phyloP scores from a whole-genome alignment of 2,797 vertebrate species.

The Microcaecilia unicolor region DNA sequence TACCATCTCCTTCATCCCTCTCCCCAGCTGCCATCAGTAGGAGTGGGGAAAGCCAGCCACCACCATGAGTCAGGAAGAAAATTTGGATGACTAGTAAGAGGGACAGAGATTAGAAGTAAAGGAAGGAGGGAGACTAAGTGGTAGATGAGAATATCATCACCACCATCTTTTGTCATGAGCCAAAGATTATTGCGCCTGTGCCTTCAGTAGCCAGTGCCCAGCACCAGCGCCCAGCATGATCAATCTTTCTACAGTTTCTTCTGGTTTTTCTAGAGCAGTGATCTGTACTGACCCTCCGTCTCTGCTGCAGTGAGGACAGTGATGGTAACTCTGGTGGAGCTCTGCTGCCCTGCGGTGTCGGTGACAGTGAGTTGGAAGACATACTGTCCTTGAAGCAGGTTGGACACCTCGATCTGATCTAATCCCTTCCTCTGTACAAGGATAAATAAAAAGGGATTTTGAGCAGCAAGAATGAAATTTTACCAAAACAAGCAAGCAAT shows the following conservation, averaged over 20 bases:
- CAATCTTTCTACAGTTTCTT: not conserved
- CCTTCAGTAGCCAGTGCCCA: too few relatives aligned
- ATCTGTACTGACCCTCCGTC: constrained; percentile 62
- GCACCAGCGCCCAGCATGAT: too few relatives aligned
- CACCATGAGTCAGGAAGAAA: too few relatives aligned
- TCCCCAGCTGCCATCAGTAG: too few relatives aligned
- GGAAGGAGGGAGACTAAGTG: not conserved
- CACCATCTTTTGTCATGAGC: too few relatives aligned
- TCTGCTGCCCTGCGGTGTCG: constrained; percentile 49
- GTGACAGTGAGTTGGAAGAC: constrained; percentile 73
- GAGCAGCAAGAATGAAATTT: not conserved
- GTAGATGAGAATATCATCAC: too few relatives aligned
- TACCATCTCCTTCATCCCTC: too few relatives aligned
- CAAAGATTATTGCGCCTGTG: not conserved
- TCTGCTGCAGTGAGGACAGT: constrained; percentile 76
- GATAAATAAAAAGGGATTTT: constrained; percentile 3
- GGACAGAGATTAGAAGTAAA: too few relatives aligned
- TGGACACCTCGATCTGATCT: constrained; percentile 65
- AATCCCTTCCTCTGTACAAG: constrained; percentile 45
- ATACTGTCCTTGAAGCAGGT: constrained; percentile 76
- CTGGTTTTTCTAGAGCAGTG: too few relatives aligned
- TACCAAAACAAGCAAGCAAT: too few relatives aligned
- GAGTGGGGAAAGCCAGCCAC: too few relatives aligned
- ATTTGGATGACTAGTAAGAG: too few relatives aligned
- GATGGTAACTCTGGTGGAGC: constrained; percentile 61